A percentile compares a stretch with the other conserved stretches of the same genome.
These are phyloP conservation scores for Plusia festucae DNA, from an alignment of 2,888 invertebrate genomes.

Conservation along the genomic window DNA sequence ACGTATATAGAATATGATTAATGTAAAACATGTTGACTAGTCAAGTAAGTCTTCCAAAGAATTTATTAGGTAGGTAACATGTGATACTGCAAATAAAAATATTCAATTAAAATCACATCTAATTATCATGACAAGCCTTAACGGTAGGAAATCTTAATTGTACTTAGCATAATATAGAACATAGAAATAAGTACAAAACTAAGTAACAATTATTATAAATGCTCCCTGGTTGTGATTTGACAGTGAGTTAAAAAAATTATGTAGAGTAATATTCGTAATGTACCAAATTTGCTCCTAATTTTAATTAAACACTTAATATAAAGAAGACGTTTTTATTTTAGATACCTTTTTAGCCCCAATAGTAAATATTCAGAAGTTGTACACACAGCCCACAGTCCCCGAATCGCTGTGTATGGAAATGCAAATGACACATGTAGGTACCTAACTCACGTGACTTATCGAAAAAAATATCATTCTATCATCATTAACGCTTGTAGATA, in stretches of 20 bases:
- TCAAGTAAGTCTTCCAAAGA: constrained; percentile 53
- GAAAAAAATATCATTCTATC: no score
- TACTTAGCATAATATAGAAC: constrained; percentile 36
- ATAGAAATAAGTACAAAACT: constrained; percentile 48
- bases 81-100: constrained; percentile 40
- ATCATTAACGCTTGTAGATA: no score
- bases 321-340: no score
- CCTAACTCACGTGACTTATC: no score
- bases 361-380: no score
- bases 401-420: no score
- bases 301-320: neutral
- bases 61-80: constrained; percentile 32
- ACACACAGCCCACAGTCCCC: no score
- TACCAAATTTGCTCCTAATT: neutral
- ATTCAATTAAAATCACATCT: constrained; percentile 17
- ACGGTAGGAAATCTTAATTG: constrained; percentile 24
- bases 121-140: constrained; percentile 28
- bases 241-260: constrained; percentile 8
- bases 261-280: neutral
- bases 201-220: constrained; percentile 21
- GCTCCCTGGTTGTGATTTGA: constrained; percentile 39
- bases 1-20: constrained; percentile 49
- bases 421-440: no score
- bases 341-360: no score
- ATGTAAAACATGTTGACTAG: constrained; percentile 55